Percentiles rank a stretch among this genome's conserved stretches.
Conservation (phyloP, 1,140 invertebrate species). For the Globodera rostochiensis region DNA sequence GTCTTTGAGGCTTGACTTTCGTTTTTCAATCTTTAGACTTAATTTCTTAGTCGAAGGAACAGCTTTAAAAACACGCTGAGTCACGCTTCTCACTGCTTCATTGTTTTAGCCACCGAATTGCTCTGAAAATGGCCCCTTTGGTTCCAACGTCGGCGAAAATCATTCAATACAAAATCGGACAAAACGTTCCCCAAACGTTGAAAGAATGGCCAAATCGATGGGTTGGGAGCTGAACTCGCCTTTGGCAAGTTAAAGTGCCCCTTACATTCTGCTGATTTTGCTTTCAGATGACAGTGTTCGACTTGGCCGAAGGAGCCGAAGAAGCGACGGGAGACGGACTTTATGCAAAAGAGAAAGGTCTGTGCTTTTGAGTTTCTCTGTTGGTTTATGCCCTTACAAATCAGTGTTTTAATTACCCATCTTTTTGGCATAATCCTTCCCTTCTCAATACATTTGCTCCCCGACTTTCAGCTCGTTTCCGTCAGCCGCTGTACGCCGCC, state of each 20-base stretch:
- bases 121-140: neutral
- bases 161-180: slow-evolving; percentile 8
- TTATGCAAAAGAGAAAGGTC: too few species aligned
- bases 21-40: too few species aligned
- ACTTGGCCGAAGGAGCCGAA: slow-evolving; percentile 23
- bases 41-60: too few species aligned
- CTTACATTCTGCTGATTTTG: neutral
- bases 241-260: neutral
- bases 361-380: neutral
- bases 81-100: neutral
- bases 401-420: too few species aligned
- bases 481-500: neutral
- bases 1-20: neutral
- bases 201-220: slow-evolving; percentile 10
- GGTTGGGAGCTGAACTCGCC: slow-evolving; percentile 37
- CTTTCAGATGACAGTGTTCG: slow-evolving; percentile 27
- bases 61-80: too few species aligned
- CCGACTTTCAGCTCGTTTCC: neutral
- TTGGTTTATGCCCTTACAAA: neutral
- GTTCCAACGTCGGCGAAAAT: neutral
- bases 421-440: too few species aligned
- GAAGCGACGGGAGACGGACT: slow-evolving; percentile 5
- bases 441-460: too few species aligned
- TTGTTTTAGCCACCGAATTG: slow-evolving; percentile 30
- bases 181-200: neutral